phyloP scores from a whole-genome alignment of 2,888 invertebrate genomes.

The Plemyria rubiginata region DNA sequence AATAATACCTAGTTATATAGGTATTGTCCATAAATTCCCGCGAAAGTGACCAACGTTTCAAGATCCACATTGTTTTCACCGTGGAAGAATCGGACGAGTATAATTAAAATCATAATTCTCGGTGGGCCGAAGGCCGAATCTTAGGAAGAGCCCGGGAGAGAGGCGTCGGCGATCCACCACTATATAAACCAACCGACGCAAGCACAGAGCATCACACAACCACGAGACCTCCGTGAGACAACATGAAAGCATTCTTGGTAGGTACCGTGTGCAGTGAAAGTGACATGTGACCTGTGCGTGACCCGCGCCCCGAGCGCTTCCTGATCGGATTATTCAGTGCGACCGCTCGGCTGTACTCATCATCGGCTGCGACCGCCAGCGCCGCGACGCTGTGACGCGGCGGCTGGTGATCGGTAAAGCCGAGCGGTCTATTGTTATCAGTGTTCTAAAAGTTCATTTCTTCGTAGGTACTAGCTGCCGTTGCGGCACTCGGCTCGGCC shows the following conservation, averaged over 20 bases:
- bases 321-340: constrained; percentile 66
- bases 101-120: constrained; percentile 85
- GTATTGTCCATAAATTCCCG: constrained; percentile 44
- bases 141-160: constrained; percentile 83
- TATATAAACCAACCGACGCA: constrained; percentile 74
- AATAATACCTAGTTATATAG: constrained; percentile 1
- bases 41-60: constrained; percentile 69
- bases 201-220: constrained; percentile 80
- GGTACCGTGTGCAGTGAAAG: constrained; percentile 82
- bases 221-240: constrained; percentile 81
- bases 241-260: constrained; percentile 85
- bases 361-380: constrained; percentile 38
- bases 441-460: constrained; percentile 51
- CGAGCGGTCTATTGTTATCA: constrained; percentile 47
- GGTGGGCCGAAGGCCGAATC: constrained; percentile 81
- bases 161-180: constrained; percentile 70
- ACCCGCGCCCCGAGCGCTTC: constrained; percentile 67
- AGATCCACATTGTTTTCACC: constrained; percentile 81
- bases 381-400: too few species aligned
- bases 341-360: constrained; percentile 63
- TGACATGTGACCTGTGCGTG: constrained; percentile 77
- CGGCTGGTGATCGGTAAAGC: constrained; percentile 47
- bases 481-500: constrained; percentile 84
- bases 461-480: constrained; percentile 80
- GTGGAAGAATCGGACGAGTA: constrained; percentile 77